Conservation (phyloP, 2,888 invertebrate genomes). For the Venusia cambrica region DNA sequence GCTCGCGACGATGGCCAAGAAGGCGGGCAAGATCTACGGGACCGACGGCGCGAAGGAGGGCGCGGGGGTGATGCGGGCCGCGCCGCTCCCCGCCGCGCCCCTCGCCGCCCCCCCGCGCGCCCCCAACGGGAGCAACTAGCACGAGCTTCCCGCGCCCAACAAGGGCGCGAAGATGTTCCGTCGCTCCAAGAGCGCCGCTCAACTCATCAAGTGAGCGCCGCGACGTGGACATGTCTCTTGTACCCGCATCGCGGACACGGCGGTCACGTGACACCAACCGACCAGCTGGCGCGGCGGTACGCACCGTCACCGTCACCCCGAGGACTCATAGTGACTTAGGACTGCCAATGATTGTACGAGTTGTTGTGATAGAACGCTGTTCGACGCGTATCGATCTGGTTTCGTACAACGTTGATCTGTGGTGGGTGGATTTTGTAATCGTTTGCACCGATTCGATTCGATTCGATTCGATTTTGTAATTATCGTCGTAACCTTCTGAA, state of each 20-base stretch:
- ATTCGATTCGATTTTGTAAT: constrained; percentile 78
- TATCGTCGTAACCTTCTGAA: constrained; percentile 74
- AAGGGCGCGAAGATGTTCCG: constrained; percentile 80
- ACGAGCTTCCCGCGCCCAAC: constrained; percentile 72
- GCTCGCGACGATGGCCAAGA: constrained; percentile 97
- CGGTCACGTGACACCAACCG: no score
- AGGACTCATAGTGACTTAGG: constrained; percentile 58
- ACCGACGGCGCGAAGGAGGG: constrained; percentile 81
- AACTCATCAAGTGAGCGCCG: constrained; percentile 71
- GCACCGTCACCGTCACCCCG: no score
- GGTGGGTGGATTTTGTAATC: constrained; percentile 67
- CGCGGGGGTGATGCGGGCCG: constrained; percentile 36
- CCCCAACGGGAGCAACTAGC: constrained; percentile 75
- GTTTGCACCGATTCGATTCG: constrained; percentile 74
- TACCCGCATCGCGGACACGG: no score
- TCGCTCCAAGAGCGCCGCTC: constrained; percentile 79
- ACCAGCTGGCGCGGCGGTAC: no score
- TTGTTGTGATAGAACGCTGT: constrained; percentile 52
- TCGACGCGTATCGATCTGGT: no score
- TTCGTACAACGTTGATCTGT: constrained; percentile 51
- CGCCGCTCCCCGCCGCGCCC: constrained; percentile 30
- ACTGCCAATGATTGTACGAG: constrained; percentile 72
- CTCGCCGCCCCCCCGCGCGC: constrained; percentile 50
- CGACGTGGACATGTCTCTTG: constrained; percentile 14
- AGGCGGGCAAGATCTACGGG: constrained; percentile 99